Evolutionary conservation across 1,140 invertebrate genomes (phyloP).

Genomic region (Teleopsis dalmanni): DNA sequence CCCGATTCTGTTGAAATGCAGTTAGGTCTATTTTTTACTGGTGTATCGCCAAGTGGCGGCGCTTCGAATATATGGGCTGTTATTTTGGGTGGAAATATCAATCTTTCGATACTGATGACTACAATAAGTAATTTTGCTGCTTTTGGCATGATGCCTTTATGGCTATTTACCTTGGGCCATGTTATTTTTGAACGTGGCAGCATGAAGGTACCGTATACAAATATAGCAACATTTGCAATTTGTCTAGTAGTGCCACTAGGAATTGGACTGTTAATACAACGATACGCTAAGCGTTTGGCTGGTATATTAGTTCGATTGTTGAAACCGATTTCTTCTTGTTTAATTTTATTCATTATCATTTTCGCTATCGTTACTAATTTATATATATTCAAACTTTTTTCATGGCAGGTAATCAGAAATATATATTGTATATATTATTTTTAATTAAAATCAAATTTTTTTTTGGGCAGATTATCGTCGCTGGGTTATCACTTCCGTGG

Average conservation of each 20-base stretch:
- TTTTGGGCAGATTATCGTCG: conserved; percentile 60
- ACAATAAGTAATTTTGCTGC: conserved; percentile 72
- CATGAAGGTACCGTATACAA: conserved; percentile 70
- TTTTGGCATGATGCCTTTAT: conserved; percentile 88
- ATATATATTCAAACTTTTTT: conserved; percentile 81
- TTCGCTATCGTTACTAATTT: conserved; percentile 85
- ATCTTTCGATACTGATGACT: conserved; percentile 85
- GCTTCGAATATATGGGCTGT: conserved; percentile 91
- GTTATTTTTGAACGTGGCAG: conserved; percentile 61
- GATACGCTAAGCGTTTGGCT: conserved; percentile 56
- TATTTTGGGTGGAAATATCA: conserved; percentile 75
- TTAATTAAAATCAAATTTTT: not conserved
- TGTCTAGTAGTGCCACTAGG: conserved; percentile 72
- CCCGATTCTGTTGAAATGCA: conserved; percentile 58
- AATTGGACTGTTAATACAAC: conserved; percentile 68
- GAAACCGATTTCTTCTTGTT: conserved; percentile 71
- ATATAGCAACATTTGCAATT: conserved; percentile 66
- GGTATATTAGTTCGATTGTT: conserved; percentile 66
- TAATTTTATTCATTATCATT: conserved; percentile 79
- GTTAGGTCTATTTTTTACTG: conserved; percentile 82
- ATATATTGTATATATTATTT: not conserved
- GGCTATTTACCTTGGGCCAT: conserved; percentile 81
- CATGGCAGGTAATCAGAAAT: conserved; percentile 64
- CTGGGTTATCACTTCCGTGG: conserved; percentile 78
- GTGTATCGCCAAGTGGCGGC: conserved; percentile 80